Base-by-base conservation (phyloP, 2,113 vertebrate species). In the Sceloporus tristichus region DNA sequence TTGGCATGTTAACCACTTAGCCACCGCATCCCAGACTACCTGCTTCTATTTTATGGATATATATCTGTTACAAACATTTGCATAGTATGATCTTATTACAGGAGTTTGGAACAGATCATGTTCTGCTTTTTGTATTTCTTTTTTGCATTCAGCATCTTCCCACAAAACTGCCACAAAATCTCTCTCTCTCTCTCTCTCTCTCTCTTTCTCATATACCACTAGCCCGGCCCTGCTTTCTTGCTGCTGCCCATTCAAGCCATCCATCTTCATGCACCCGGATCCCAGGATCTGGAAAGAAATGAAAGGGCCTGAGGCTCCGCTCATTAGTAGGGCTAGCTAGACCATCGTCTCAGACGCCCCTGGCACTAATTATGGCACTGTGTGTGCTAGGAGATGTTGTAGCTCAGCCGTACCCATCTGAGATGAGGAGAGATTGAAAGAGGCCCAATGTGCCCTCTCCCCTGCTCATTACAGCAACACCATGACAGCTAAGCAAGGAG, bases 331-430 rank as follows among this genome's bases (percentile, higher is more conserved):
- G 74, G 74, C 48, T 78, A 83, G 74, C 65, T 78, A 83, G 74
- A 73, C 62, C 81, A 84, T 48, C 68, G 27, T 71, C 59, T 40
- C 10, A 7, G n/a, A 74, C 38, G 74, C 87, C 82, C 87, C 74
- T 88, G 75, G 87, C 81, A 77, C 74, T 88, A 88, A 88, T 88
- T 88, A 88, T 88, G 56, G n/a, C 65, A 70, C 81, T 38, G 62
- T 54, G 23, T 38, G 23, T 56, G 81, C 34, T 77, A 54, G 40
- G 81, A 88, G 74, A 84, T 68, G 38, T 74, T 70, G 81, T 38
- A 38, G 80, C 87, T 88, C 81, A 88, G 42, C 59, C 5, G 14
- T 77, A 54, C 62, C 87, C 81, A 56, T 75, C 81, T 78, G 75
- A 83, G 87, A 56, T 21, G 48, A 66, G 48, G 62, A 88, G 82